Base-by-base conservation (phyloP, 2,888 invertebrate species). In the Cabera pusaria region DNA sequence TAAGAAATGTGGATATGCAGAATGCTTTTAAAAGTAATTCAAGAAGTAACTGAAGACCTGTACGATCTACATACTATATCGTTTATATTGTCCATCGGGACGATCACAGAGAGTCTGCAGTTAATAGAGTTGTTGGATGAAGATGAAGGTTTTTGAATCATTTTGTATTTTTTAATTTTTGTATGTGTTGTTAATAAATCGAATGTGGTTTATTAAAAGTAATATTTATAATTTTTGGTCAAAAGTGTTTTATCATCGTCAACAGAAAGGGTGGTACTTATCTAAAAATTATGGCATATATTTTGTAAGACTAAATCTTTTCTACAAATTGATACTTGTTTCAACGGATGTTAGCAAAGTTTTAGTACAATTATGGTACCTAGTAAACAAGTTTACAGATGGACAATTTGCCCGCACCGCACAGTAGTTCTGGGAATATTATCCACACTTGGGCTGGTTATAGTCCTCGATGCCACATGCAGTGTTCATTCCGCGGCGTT, bases 1-100 rank as follows among this genome's bases (percentile, higher is more conserved):
- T 18, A 4, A 47, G 62, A 62, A 34, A 86, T 88, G 88, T 88
- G 86, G 85, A 72, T 87, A 66, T 75, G 77, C 47, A 69, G 78
- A 56, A 57, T 86, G 56, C 51, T 87, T 27, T 42, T 87, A 42
- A 83, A 68, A 53, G 53, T 86, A 36, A 62, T 85, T 18, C 65
- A 72, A 8, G 69, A 81, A 56, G 56, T 84, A 1, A 63, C 74
- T 3, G 72, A 79, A 25, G 69, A 76, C 42, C 48, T 85, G 12
- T 87, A 75, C 56, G 71, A 88, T 44, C 53, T 89, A 8, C 78
- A 85, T 47, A 66, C 65, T 5, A 38, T 88, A 24, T 73, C 81
- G 3, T 69, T 90, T 10, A 72, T 87, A 14, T 19, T 85, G 16
- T 88, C 86, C 0, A 60, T 86, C 10, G 89, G 89, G 8, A 59